Evolutionary conservation across 2,888 invertebrate genomes (phyloP), one percentile per base, ranked within the genome.

Genomic region (Clusia tigrina): DNA sequence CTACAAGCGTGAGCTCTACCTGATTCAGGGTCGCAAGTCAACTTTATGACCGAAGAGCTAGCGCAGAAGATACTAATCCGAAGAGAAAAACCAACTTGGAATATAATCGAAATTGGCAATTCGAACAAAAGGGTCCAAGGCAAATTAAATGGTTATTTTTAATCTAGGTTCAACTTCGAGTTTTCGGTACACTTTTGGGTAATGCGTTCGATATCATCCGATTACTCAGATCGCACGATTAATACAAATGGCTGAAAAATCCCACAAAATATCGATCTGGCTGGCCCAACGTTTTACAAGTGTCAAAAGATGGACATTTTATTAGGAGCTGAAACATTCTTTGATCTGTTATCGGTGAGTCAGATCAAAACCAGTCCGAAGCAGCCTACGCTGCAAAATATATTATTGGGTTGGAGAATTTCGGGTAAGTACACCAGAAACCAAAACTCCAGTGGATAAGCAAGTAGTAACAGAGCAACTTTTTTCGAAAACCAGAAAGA

Each of bases 321-420:
- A 24, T 23, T 66, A 22, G 63, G 63, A n/a, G 61, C 58, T 26
- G 62, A 62, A 15, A 51, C 48, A 54, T 66, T 66, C 20, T 65
- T 65, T 20, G 57, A 60, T 2, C 59, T 66, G 42, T 23, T 66
- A 22, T 55, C 38, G 15, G 56, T 60, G 18, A 61, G 63, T 12
- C 58, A 61, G 52, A 54, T 66, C 6, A 58, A 64, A 52, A 51
- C 24, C 22, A 54, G 57, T 52, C 56, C 59, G 2, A n/a, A 25
- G 25, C 55, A 37, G 24, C 60, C 55, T 25, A 60, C 54, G 12
- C 26, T 65, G 22, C 60, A 65, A 58, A 65, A 58, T 37, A 54
- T 55, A 10, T 51, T 57, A 12, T 48, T 63, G 10, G 59, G 66
- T 25, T 63, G 60, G 58, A 53, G 56, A 18, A 26, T 62, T n/a